Conservation (phyloP, 2,888 invertebrate genomes). For the Amphipoea lucens region DNA sequence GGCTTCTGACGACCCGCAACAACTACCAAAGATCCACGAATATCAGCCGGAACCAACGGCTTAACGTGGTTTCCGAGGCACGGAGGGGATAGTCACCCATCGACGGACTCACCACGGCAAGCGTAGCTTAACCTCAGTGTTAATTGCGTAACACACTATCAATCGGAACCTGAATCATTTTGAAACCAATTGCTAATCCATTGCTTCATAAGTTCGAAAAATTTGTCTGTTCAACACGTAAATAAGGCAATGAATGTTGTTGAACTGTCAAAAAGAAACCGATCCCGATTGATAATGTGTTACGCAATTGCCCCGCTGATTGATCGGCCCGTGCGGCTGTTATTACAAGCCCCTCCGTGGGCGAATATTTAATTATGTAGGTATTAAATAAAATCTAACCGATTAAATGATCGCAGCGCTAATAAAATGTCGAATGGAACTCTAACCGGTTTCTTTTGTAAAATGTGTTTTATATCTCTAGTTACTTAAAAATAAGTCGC, state of each 20-base stretch:
- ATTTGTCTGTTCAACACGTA: too few species aligned
- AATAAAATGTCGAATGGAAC: conserved; percentile 31
- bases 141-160: too few species aligned
- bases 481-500: conserved; percentile 28
- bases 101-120: not conserved
- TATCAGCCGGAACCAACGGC: not conserved
- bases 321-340: not conserved
- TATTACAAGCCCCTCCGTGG: too few species aligned
- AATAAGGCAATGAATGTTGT: too few species aligned
- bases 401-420: conserved; percentile 28
- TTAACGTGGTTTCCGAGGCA: not conserved
- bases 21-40: too few species aligned
- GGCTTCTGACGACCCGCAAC: not conserved
- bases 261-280: too few species aligned
- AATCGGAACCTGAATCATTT: too few species aligned
- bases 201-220: too few species aligned
- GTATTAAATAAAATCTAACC: conserved; percentile 1
- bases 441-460: conserved; percentile 50
- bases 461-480: conserved; percentile 16
- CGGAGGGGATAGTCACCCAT: not conserved
- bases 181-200: too few species aligned
- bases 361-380: too few species aligned
- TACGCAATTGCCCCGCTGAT: too few species aligned
- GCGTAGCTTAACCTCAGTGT: not conserved
- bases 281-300: too few species aligned